A percentile compares a stretch with the other conserved stretches of the same genome.
These are phyloP conservation scores for Drosophila diplacantha DNA, from an alignment of 2,888 invertebrate species.

Conservation along the genomic window DNA sequence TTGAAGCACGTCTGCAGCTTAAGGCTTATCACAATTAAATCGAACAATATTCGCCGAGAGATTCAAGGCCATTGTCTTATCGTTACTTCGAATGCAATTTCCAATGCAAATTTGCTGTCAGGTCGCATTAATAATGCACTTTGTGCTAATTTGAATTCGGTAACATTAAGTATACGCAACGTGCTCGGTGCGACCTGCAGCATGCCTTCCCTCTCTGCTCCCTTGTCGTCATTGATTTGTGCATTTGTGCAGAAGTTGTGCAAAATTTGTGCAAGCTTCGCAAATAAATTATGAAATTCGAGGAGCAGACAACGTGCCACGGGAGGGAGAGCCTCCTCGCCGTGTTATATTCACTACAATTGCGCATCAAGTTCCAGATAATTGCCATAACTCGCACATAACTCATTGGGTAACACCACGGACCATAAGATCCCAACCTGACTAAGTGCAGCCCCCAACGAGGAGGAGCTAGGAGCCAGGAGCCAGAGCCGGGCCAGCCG, in stretches of 20 bases:
- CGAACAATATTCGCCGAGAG: not conserved
- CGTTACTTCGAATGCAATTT: not conserved
- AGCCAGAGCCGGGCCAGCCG: not conserved
- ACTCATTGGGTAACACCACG: conserved; percentile 7
- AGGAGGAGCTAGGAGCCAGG: not conserved
- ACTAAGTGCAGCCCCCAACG: conserved; percentile 2
- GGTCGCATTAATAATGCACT: conserved; percentile 28
- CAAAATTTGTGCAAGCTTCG: conserved; percentile 42
- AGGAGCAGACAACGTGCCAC: conserved; percentile 11
- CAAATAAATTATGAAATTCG: conserved; percentile 56
- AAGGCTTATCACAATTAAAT: conserved; percentile 4
- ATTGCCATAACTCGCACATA: conserved; percentile 18
- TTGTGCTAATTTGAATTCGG: conserved; percentile 23
- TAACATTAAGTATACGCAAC: conserved; percentile 31
- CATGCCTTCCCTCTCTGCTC: not conserved
- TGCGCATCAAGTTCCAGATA: conserved; percentile 2
- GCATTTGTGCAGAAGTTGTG: conserved; percentile 48
- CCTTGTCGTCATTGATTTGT: conserved; percentile 38
- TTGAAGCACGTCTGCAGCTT: not conserved
- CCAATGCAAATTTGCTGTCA: conserved; percentile 25
- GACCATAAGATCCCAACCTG: conserved; percentile 1
- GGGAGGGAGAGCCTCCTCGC: not conserved
- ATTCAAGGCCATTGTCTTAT: conserved; percentile 2
- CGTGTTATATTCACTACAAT: not conserved
- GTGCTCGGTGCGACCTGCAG: not conserved